These are phyloP conservation scores for Andrena bicolor DNA, from an alignment of 2,888 invertebrate species.

Conservation along the genomic window DNA sequence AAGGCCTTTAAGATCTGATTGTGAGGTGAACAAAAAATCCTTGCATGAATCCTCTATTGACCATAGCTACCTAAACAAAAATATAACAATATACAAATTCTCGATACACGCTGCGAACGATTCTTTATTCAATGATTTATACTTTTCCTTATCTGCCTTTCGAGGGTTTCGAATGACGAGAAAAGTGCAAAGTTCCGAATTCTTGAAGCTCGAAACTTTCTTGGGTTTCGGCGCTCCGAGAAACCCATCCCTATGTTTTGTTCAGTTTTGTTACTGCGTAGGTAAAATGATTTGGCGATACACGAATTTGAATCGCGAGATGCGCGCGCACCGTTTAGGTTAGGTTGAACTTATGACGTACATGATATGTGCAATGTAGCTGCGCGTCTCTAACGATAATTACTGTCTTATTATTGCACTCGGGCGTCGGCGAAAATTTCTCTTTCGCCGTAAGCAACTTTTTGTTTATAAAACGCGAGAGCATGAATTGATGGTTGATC, in stretches of 20 bases:
- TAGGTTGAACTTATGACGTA: constrained; percentile 68
- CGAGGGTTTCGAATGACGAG: too few species aligned
- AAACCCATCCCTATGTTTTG: neutral
- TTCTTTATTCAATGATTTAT: too few species aligned
- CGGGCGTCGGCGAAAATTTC: constrained; percentile 53
- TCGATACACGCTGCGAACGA: too few species aligned
- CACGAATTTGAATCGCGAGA: constrained; percentile 37
- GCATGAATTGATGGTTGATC: constrained; percentile 16
- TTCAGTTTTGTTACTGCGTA: neutral
- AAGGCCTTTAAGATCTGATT: too few species aligned
- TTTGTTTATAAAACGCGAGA: constrained; percentile 1
- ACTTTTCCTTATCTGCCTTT: too few species aligned
- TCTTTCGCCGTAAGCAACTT: constrained; percentile 7
- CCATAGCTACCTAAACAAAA: too few species aligned
- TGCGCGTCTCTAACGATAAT: constrained; percentile 74
- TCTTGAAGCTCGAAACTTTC: too few species aligned
- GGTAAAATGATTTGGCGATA: neutral
- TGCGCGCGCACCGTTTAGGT: constrained; percentile 78
- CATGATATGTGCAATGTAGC: constrained; percentile 62
- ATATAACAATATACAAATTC: too few species aligned
- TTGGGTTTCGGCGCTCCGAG: too few species aligned
- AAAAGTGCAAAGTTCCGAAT: too few species aligned
- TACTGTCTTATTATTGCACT: constrained; percentile 56
- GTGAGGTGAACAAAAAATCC: too few species aligned
- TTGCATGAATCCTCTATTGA: too few species aligned